These are phyloP conservation scores for Semicossyphus pulcher DNA, from an alignment of 2,113 vertebrate genomes.

Conservation along the genomic window DNA sequence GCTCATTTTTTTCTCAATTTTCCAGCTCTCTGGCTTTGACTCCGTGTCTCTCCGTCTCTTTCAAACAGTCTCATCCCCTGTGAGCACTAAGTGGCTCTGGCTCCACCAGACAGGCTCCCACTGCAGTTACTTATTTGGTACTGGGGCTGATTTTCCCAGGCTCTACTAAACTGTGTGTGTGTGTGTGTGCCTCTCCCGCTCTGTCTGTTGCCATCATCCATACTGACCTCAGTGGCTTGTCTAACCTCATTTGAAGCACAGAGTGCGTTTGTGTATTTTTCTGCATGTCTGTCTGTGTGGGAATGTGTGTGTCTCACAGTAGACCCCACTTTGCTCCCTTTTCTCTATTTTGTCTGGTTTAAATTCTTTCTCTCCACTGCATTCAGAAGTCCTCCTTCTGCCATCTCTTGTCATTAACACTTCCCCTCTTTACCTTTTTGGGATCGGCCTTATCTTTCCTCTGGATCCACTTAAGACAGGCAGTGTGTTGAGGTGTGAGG, in stretches of 20 bases:
- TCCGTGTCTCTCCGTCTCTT: constrained; percentile 40
- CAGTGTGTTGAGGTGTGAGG: constrained; percentile 11
- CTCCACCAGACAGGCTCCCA: constrained; percentile 62
- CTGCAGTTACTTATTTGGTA: constrained; percentile 75
- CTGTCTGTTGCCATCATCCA: constrained; percentile 35
- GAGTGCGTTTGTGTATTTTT: constrained; percentile 45
- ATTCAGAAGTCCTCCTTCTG: background rate
- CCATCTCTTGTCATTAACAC: constrained; percentile 12
- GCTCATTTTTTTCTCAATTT: constrained; percentile 38
- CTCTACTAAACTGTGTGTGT: constrained; percentile 57
- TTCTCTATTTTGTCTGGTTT: background rate
- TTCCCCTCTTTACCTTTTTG: constrained; percentile 15
- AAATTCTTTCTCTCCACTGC: background rate
- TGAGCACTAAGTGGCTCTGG: constrained; percentile 62
- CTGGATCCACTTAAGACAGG: constrained; percentile 16
- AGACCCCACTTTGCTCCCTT: background rate
- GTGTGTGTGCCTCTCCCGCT: constrained; percentile 17
- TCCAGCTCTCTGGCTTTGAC: constrained; percentile 47
- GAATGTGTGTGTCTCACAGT: constrained; percentile 35
- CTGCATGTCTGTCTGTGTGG: constrained; percentile 43
- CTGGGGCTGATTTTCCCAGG: constrained; percentile 77
- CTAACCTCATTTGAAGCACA: constrained; percentile 38
- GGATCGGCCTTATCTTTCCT: constrained; percentile 16
- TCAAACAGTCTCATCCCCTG: constrained; percentile 62
- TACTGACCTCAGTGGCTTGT: constrained; percentile 52